Percentiles rank a stretch among this genome's conserved stretches.
phyloP scores from a whole-genome alignment of 2,113 vertebrate genomes.

The Colistium nudipinnis region DNA sequence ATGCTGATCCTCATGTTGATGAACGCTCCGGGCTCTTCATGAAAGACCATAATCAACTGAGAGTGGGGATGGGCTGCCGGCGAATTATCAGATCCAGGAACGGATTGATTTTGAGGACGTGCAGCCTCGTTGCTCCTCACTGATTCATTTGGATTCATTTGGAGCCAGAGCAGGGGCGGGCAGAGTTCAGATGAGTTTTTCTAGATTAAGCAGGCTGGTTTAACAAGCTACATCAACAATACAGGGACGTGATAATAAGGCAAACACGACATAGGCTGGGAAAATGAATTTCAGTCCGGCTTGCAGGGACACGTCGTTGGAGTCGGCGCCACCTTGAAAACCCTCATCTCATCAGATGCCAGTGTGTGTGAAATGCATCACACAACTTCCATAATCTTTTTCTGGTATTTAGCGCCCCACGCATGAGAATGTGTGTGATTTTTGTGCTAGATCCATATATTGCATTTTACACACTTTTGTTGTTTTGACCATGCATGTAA shows the following conservation, averaged over 20 bases:
- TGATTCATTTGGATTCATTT: constrained; percentile 38
- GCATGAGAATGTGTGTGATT: background rate
- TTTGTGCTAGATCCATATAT: background rate
- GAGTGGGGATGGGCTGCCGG: constrained; percentile 7
- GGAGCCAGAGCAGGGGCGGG: background rate
- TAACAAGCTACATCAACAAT: constrained; percentile 18
- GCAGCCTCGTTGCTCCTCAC: background rate
- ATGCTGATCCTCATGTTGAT: constrained; percentile 42
- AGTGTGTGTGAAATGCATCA: background rate
- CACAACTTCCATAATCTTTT: background rate
- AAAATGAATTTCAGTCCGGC: constrained; percentile 12
- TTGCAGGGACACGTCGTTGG: background rate
- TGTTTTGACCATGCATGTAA: constrained; percentile 2
- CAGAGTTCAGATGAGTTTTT: constrained; percentile 23
- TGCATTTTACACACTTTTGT: background rate
- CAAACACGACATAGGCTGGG: background rate
- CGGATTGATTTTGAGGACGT: constrained; percentile 49
- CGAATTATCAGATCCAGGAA: constrained; percentile 47
- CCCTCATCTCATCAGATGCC: background rate
- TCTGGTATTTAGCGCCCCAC: background rate
- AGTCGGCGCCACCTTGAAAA: constrained; percentile 4
- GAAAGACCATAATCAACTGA: constrained; percentile 11
- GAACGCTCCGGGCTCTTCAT: constrained; percentile 12
- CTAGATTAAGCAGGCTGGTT: constrained; percentile 23
- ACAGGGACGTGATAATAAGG: too few species aligned